Conservation (phyloP, 2,797 vertebrate species). For the Hippoglossus hippoglossus region DNA sequence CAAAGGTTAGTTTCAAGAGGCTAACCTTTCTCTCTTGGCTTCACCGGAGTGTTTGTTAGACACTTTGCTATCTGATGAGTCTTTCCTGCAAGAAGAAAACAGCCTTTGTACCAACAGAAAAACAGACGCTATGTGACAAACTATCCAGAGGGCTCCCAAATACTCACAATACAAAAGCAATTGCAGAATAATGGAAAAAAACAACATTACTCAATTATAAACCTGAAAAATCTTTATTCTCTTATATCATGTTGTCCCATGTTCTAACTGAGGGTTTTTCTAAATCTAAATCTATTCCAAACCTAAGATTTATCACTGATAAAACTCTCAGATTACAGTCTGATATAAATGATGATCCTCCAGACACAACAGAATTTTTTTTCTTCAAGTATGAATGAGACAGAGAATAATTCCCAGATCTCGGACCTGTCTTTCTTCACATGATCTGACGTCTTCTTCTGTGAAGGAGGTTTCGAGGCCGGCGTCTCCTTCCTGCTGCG, state of each 20-base stretch:
- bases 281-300: too few relatives aligned
- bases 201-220: background rate
- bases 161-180: background rate
- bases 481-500: constrained; percentile 75
- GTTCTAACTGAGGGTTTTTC: background rate
- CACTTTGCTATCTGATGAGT: constrained; percentile 76
- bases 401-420: constrained; percentile 31
- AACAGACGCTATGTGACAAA: background rate
- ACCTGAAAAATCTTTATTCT: background rate
- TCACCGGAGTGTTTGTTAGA: constrained; percentile 76
- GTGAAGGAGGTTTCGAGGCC: constrained; percentile 70
- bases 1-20: background rate
- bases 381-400: constrained; percentile 21
- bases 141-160: background rate
- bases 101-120: constrained; percentile 23
- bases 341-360: too few relatives aligned
- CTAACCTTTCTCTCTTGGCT: constrained; percentile 84
- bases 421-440: constrained; percentile 83
- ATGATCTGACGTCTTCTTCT: constrained; percentile 73
- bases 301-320: background rate
- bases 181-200: background rate
- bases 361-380: too few relatives aligned
- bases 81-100: constrained; percentile 80
- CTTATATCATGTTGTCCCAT: background rate
- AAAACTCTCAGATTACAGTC: background rate